Percentiles rank a stretch among this genome's conserved stretches.
These are phyloP conservation scores for Onychorhynchus coronatus DNA, from an alignment of 2,113 vertebrate genomes.

Conservation along the genomic window DNA sequence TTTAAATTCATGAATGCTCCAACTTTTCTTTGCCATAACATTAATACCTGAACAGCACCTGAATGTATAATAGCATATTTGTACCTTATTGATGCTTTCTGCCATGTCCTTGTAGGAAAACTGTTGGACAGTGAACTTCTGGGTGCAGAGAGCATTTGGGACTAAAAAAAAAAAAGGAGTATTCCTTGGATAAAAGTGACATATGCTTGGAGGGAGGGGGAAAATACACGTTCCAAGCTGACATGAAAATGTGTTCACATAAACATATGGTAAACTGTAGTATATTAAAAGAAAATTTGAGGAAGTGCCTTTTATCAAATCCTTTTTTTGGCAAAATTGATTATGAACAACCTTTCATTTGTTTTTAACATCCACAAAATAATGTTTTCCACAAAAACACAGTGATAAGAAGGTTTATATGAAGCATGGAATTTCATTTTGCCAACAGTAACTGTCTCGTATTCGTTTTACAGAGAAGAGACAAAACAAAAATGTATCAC, in stretches of 20 bases:
- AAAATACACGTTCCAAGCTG: not conserved
- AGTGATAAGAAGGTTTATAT: conserved; percentile 66
- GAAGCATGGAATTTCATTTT: conserved; percentile 67
- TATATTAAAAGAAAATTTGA: conserved; percentile 26
- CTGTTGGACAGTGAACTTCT: conserved; percentile 10
- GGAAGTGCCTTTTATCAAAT: conserved; percentile 40
- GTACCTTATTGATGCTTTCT: conserved; percentile 2
- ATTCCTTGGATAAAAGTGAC: not conserved
- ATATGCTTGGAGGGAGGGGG: not conserved
- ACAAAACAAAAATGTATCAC: conserved; percentile 17
- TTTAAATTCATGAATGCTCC: conserved; percentile 65
- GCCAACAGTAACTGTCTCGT: conserved; percentile 42
- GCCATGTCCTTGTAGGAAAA: conserved; percentile 14
- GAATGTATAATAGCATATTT: conserved; percentile 14
- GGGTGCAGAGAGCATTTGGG: not conserved
- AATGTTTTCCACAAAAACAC: conserved; percentile 69
- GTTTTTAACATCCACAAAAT: conserved; percentile 65
- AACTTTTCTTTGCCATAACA: conserved; percentile 53
- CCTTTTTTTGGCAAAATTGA: conserved; percentile 21
- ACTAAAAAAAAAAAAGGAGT: not conserved
- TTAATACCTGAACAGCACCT: conserved; percentile 48
- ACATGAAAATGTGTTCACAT: not conserved
- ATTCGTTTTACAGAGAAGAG: conserved; percentile 41
- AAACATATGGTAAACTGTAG: conserved; percentile 37
- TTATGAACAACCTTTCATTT: conserved; percentile 60